Evolutionary conservation across 2,113 vertebrate genomes (phyloP).

Genomic region (Budorcas taxicolor): DNA sequence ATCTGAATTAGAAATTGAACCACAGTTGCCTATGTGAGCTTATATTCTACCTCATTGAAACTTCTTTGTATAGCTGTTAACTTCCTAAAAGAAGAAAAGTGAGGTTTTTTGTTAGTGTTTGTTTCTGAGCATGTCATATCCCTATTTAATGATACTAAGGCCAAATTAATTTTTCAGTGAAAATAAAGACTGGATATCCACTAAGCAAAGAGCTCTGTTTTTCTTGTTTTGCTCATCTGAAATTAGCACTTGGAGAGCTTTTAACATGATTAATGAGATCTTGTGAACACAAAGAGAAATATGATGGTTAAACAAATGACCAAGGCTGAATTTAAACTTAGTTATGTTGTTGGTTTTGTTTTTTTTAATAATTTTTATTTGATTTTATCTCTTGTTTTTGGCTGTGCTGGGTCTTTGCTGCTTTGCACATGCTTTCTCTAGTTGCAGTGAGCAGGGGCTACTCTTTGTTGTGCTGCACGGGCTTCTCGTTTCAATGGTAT

Average conservation of each 20-base stretch:
- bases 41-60: background rate
- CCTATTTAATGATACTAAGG: background rate
- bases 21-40: background rate
- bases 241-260: background rate
- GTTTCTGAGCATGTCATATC: background rate
- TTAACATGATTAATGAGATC: background rate
- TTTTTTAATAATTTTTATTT: background rate
- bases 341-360: background rate
- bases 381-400: background rate
- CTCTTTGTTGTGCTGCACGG: background rate
- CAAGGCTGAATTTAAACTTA: background rate
- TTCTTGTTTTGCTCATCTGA: background rate
- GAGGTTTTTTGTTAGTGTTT: background rate
- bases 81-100: background rate
- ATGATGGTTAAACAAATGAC: background rate
- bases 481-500: background rate
- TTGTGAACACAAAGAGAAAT: background rate
- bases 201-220: background rate
- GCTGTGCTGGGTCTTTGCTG: background rate
- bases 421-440: background rate
- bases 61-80: background rate
- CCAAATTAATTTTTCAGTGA: background rate
- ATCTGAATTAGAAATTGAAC: background rate
- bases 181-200: background rate
- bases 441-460: background rate